These are phyloP conservation scores for Epirrhoe tristata DNA, from an alignment of 2,888 invertebrate species.

Conservation along the genomic window DNA sequence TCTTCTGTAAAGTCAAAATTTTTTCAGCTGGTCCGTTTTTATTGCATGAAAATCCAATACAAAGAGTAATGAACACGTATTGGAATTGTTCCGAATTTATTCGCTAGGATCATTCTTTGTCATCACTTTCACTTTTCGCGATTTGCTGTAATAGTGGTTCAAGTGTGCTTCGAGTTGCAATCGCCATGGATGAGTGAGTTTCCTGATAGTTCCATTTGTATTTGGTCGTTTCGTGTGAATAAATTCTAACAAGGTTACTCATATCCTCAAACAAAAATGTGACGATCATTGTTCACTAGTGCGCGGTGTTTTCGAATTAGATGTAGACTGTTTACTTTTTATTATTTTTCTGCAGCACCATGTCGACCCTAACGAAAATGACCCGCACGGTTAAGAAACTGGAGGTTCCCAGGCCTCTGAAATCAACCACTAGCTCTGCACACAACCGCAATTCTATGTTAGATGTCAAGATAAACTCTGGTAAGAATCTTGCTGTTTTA, in stretches of 20 bases:
- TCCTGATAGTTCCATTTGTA: slow-evolving; percentile 61
- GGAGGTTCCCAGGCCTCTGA: slow-evolving; percentile 90
- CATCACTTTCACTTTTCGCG: slow-evolving; percentile 85
- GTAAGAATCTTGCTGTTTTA: slow-evolving; percentile 61
- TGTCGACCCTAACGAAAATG: slow-evolving; percentile 87
- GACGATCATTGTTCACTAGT: slow-evolving; percentile 57
- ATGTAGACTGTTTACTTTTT: slow-evolving; percentile 14
- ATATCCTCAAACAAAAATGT: slow-evolving; percentile 66
- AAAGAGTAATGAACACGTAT: slow-evolving; percentile 85
- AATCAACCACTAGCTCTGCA: slow-evolving; percentile 85
- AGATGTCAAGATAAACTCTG: slow-evolving; percentile 83
- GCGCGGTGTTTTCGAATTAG: slow-evolving; percentile 38
- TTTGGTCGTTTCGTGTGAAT: slow-evolving; percentile 66
- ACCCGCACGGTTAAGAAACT: slow-evolving; percentile 90
- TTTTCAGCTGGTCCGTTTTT: slow-evolving; percentile 77
- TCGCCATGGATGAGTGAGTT: slow-evolving; percentile 85
- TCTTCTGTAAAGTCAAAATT: slow-evolving; percentile 81
- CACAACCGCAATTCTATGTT: slow-evolving; percentile 81
- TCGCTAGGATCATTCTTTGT: slow-evolving; percentile 83
- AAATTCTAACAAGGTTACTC: slow-evolving; percentile 74
- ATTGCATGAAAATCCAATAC: slow-evolving; percentile 75
- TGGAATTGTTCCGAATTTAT: slow-evolving; percentile 84
- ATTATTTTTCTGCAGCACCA: slow-evolving; percentile 69
- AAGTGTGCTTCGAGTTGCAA: slow-evolving; percentile 70
- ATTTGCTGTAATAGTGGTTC: slow-evolving; percentile 75